These are phyloP conservation scores for Morbakka virulenta DNA, from an alignment of 30 jellyfish, hydroid and myxozoan genomes.

Conservation along the genomic window DNA sequence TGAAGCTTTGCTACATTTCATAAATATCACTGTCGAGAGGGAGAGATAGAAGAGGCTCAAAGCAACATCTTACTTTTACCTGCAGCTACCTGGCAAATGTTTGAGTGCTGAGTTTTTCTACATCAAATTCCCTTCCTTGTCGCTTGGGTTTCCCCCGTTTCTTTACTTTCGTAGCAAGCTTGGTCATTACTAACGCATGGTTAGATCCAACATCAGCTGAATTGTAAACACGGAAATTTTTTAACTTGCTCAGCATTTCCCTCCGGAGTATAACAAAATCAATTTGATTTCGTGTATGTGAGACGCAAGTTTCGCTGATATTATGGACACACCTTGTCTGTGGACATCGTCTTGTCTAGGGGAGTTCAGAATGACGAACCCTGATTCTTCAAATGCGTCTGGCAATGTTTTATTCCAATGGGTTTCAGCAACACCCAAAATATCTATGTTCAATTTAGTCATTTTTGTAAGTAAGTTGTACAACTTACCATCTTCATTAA, in stretches of 20 bases:
- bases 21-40: constrained; percentile 18
- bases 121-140: no score
- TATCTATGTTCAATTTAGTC: constrained; percentile 7
- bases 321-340: background rate
- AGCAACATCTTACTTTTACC: no score
- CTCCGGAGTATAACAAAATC: no score
- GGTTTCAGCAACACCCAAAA: background rate
- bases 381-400: constrained; percentile 3
- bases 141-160: no score
- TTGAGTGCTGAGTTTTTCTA: no score
- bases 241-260: no score
- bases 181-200: no score
- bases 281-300: background rate
- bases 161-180: no score
- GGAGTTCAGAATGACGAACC: constrained; percentile 1
- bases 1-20: background rate
- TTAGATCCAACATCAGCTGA: no score
- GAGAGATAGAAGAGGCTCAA: no score
- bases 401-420: background rate
- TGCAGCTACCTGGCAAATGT: no score
- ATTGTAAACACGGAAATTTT: no score
- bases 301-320: background rate
- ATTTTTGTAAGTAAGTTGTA: background rate
- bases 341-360: background rate
- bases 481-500: background rate